Evolutionary conservation across 1,140 invertebrate genomes (phyloP), one percentile per base, ranked within the genome.

Genomic region (Brachionus asplanchnoidis): DNA sequence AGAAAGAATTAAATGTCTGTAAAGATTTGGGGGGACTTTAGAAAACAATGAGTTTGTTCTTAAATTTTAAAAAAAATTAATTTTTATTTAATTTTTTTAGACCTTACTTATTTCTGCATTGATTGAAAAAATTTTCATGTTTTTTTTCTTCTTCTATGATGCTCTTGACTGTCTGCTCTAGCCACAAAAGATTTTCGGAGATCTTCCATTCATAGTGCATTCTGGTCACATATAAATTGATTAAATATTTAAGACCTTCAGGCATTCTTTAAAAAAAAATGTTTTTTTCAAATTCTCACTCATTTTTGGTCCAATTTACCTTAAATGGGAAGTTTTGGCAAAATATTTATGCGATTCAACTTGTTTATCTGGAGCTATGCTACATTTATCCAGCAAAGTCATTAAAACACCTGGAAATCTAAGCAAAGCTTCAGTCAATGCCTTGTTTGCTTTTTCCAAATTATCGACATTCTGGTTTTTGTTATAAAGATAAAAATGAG

Each of bases 341-440:
- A 91, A 91, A 86, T 89, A 91, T 14, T 85, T 46, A 87, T 93
- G 92, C 85, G 87, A 88, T 42, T 88, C 86, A 28, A 94, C 93
- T 86, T 91, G 89, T 36, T 90, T 89, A 88, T 95, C 94, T 7
- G 93, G 91, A 86, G 93, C 92, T 36, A 95, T 91, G 26, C 91
- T 92, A 89, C 94, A 94, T 88, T 94, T 94, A 56, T 95, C 93
- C 36, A 95, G 86, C 12, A 96, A 89, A 0, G 92, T 92, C 17
- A 92, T 87, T 3, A 97, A 87, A 7, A 95, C 91, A 5, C 92
- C 92, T 2, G 95, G 95, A 89, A 95, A 97, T 92, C 94, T 94
- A 3, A 95, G 90, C 7, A 97, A 89, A 14, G 95, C 94, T 84
- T 94, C 92, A 88, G 95, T 93, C 17, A 97, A 88, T 77, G 92